A percentile compares a stretch with the other conserved stretches of the same genome.
These are phyloP conservation scores for Rhynchopsitta pachyrhyncha DNA, from an alignment of 2,113 vertebrate species.

Conservation along the genomic window DNA sequence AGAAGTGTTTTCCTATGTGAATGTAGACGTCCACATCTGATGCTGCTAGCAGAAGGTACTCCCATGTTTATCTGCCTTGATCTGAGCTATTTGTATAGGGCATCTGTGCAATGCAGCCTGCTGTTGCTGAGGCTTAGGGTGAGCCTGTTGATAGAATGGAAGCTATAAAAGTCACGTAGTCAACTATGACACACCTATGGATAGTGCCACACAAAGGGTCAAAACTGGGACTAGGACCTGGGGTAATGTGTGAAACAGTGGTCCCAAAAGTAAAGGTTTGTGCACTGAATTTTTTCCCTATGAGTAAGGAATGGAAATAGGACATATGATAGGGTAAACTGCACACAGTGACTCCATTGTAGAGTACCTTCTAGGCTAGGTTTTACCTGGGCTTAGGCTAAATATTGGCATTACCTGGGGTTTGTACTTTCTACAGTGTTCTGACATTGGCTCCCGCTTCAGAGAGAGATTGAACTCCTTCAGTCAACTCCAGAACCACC, in stretches of 20 bases:
- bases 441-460: background rate
- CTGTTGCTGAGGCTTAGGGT: background rate
- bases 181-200: background rate
- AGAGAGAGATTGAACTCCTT: background rate
- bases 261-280: background rate
- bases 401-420: background rate
- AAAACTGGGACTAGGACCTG: background rate
- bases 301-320: background rate
- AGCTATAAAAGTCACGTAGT: background rate
- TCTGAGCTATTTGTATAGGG: background rate
- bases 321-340: background rate
- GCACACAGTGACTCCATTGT: background rate
- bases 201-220: background rate
- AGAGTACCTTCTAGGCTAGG: background rate
- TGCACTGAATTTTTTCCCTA: background rate
- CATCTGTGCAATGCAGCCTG: background rate
- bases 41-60: background rate
- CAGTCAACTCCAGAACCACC: background rate
- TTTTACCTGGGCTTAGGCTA: background rate
- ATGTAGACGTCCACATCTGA: background rate
- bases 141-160: background rate
- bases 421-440: background rate
- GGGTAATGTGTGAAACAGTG: background rate
- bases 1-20: background rate
- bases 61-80: rapidly evolving